Evolutionary conservation across 2,888 invertebrate genomes (phyloP), one percentile per base, ranked within the genome.

Genomic region (Hyppa rectilinea): DNA sequence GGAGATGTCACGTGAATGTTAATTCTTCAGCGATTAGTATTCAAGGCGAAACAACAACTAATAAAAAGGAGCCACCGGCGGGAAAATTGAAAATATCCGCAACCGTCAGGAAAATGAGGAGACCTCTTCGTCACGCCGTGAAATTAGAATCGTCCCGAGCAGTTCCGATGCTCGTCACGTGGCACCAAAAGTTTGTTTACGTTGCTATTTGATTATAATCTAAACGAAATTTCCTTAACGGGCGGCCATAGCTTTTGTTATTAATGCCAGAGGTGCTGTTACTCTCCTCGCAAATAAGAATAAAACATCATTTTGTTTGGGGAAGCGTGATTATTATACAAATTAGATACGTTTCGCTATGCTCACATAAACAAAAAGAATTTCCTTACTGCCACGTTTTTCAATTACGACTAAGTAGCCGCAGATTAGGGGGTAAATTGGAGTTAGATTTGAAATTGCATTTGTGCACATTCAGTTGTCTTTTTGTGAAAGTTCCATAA

Each of bases 61-160:
- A 95, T 95, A 95, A 95, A 95, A 95, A 92, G 93, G 91, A 91
- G 92, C 90, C 89, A 88, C 92, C 92, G 91, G 90, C 88, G 92
- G 91, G 94, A 94, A 94, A 95, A 95, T 96, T 95, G 95, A 96
- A 95, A 96, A 95, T 95, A 94, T 94, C 95, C 95, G 92, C 93
- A 94, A 92, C 93, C 92, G 92, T 92, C 94, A 94, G 91, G 94
- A 93, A 95, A 95, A 95, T 95, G 93, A 93, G 93, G 82, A 89
- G 91, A 85, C 88, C 90, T 92, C 92, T 93, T 91, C 92, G 92
- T 94, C 93, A 93, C 93, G 91, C 90, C 91, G 92, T 92, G 91
- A 92, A 95, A 95, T 95, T 94, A 93, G 92, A 92, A 92, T 91
- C 86, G 89, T 88, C 88, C 87, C 84, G 84, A 84, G 85, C 87